Evolutionary conservation across 2,113 vertebrate genomes (phyloP).

Genomic region (Lepisosteus oculatus): DNA sequence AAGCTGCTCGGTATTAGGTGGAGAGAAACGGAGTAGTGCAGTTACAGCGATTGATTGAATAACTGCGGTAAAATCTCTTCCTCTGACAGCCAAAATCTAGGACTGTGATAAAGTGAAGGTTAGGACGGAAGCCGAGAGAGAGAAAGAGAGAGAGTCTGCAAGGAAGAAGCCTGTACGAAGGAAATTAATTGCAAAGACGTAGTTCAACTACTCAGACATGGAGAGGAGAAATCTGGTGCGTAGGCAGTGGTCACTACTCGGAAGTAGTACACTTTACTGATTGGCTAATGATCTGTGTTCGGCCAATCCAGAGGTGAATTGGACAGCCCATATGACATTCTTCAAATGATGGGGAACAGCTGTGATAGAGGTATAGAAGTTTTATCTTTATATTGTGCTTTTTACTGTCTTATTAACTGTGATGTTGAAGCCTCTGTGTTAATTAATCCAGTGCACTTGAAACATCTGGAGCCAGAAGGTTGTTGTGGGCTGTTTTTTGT

Average conservation of each 20-base stretch:
- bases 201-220: constrained; percentile 18
- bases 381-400: background rate
- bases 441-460: too few species aligned
- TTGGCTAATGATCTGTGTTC: constrained; percentile 46
- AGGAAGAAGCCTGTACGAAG: constrained; percentile 20
- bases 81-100: constrained; percentile 22
- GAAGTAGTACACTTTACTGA: constrained; percentile 33
- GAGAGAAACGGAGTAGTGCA: constrained; percentile 77
- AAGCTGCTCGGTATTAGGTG: constrained; percentile 70
- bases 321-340: constrained; percentile 35
- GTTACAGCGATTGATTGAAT: constrained; percentile 81
- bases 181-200: constrained; percentile 1
- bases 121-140: constrained; percentile 4
- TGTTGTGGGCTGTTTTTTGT: too few species aligned
- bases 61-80: constrained; percentile 73
- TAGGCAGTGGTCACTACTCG: background rate
- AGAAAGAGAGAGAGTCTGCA: constrained; percentile 36
- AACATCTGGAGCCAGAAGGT: too few species aligned
- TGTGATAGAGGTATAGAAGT: constrained; percentile 86
- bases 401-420: too few species aligned
- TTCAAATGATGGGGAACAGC: constrained; percentile 90
- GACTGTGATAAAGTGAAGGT: constrained; percentile 19
- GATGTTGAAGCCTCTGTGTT: too few species aligned
- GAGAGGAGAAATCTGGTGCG: constrained; percentile 15
- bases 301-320: constrained; percentile 52